A percentile compares a stretch with the other conserved stretches of the same genome.
Evolutionary conservation across 1,140 invertebrate species (phyloP).

Genomic region (Neodiprion pinetum): DNA sequence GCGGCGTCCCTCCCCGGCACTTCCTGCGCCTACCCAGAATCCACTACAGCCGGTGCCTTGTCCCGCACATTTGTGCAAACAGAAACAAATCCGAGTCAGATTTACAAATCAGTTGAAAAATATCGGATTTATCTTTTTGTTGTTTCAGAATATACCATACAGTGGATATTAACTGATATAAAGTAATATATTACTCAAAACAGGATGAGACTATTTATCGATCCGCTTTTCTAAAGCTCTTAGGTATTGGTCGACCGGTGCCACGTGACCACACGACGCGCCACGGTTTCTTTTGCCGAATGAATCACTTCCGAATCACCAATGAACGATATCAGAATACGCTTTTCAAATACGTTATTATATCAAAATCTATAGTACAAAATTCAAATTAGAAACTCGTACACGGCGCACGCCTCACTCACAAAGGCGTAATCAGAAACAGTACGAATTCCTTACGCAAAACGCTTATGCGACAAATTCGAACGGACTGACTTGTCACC

Average conservation of each 20-base stretch:
- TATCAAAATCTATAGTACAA: too few relatives aligned
- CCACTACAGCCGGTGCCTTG: background rate
- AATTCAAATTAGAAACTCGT: too few relatives aligned
- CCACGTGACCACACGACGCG: background rate
- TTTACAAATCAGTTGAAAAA: background rate
- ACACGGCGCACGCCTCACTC: too few relatives aligned
- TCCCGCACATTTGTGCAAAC: background rate
- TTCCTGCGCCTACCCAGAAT: conserved; percentile 17
- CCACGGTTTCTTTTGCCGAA: background rate
- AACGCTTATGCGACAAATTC: too few relatives aligned
- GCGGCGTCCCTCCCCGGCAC: conserved; percentile 16
- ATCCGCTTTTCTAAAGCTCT: background rate
- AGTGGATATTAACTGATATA: background rate
- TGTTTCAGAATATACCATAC: background rate
- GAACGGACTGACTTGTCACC: background rate
- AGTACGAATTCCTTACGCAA: too few relatives aligned
- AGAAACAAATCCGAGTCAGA: background rate
- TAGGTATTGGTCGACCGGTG: background rate
- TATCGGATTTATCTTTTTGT: background rate
- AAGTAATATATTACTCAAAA: background rate
- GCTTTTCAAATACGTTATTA: too few relatives aligned
- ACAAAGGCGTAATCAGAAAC: too few relatives aligned
- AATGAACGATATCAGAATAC: background rate
- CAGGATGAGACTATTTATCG: conserved; percentile 1
- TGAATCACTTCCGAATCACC: conserved; percentile 2